Evolutionary conservation across 2,113 vertebrate genomes (phyloP).

Genomic region (Triplophysa siluroides): DNA sequence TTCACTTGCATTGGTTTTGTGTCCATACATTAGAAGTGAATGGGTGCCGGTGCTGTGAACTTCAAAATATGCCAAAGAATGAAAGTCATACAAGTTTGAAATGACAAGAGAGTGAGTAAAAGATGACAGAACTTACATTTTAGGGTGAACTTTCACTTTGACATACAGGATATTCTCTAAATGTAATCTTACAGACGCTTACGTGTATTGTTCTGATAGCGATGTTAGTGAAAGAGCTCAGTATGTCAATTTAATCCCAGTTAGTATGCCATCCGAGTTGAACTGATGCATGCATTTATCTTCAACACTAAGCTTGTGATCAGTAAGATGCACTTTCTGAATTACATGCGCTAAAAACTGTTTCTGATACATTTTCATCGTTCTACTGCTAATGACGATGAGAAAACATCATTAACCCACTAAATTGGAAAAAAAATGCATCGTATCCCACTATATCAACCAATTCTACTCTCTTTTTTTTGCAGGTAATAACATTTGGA

Average conservation of each 20-base stretch:
- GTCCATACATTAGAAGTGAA: no score
- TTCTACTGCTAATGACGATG: neutral
- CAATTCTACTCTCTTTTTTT: neutral
- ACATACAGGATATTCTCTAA: neutral
- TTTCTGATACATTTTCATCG: neutral
- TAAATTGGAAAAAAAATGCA: neutral
- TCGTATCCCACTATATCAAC: neutral
- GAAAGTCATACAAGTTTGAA: no score
- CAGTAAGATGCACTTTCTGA: no score
- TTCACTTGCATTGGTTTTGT: no score
- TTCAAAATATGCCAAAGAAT: no score
- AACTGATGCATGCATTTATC: no score
- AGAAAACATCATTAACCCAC: neutral
- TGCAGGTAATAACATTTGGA: constrained; percentile 14
- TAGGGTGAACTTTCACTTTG: neutral
- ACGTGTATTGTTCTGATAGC: neutral
- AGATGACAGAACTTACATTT: no score
- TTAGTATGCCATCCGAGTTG: neutral
- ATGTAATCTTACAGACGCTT: neutral
- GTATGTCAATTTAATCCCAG: neutral
- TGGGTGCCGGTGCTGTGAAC: no score
- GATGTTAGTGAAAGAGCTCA: neutral
- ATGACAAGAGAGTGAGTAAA: no score
- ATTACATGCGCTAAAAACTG: neutral
- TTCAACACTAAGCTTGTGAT: no score